Conservation (phyloP, 2,888 invertebrate genomes). For the Dolomedes plantarius region DNA sequence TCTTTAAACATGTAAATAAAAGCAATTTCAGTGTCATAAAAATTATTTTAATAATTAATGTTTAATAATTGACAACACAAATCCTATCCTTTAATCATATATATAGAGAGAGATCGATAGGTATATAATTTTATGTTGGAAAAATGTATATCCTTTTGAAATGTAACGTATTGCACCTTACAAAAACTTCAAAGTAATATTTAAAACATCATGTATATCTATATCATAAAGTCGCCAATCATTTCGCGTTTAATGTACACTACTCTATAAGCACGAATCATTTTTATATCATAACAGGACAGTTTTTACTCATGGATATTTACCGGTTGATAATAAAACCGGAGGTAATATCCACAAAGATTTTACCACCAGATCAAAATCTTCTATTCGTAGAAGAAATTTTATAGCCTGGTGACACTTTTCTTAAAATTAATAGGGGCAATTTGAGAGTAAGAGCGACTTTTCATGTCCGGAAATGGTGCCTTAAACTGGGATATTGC, state of each 20-base stretch:
- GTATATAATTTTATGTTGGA: too few relatives aligned
- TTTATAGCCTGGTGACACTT: constrained; percentile 63
- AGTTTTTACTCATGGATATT: constrained; percentile 32
- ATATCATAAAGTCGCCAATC: neutral
- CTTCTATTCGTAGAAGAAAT: constrained; percentile 50
- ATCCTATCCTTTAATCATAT: too few relatives aligned
- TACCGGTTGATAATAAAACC: constrained; percentile 42
- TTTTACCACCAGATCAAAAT: constrained; percentile 56
- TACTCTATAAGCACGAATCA: neutral
- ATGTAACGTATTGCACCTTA: too few relatives aligned
- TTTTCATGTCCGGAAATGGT: constrained; percentile 57
- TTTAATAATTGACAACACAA: too few relatives aligned
- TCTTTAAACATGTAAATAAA: too few relatives aligned
- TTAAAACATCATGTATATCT: neutral
- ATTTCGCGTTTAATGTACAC: neutral
- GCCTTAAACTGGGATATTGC: constrained; percentile 47
- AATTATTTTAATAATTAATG: too few relatives aligned
- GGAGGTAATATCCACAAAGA: constrained; percentile 32
- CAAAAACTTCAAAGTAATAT: too few relatives aligned
- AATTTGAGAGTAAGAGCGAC: constrained; percentile 54
- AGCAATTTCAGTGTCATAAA: too few relatives aligned
- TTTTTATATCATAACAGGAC: constrained; percentile 19
- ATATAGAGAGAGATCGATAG: too few relatives aligned
- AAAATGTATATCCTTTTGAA: too few relatives aligned
- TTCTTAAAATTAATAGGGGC: constrained; percentile 66